Evolutionary conservation across 2,797 vertebrate species (phyloP).

Genomic region (Melanotaenia pygmaea): DNA sequence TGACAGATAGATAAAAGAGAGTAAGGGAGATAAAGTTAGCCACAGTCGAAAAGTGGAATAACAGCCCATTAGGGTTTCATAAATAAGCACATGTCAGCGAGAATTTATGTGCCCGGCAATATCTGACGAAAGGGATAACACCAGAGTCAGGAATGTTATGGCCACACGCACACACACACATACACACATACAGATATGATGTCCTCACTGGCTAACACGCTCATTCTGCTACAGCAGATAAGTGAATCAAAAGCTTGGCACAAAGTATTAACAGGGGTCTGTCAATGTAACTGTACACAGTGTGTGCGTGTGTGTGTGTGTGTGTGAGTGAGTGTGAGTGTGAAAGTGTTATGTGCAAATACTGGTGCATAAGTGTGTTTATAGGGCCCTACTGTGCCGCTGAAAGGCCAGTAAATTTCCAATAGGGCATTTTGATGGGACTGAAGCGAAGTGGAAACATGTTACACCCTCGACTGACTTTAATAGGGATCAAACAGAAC

Average conservation of each 20-base stretch:
- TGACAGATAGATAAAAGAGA: constrained; percentile 6
- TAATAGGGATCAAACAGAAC: constrained; percentile 58
- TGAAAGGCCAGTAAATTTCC: constrained; percentile 70
- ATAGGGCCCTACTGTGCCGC: constrained; percentile 42
- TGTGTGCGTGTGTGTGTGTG: constrained; percentile 5
- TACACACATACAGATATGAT: not conserved
- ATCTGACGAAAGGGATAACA: constrained; percentile 44
- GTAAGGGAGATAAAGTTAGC: constrained; percentile 18
- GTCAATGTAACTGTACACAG: constrained; percentile 6
- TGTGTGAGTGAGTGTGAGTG: too few species aligned
- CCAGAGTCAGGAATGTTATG: constrained; percentile 50
- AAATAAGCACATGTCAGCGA: constrained; percentile 41
- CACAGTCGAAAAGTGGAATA: not conserved
- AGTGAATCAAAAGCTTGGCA: constrained; percentile 20
- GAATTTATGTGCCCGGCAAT: constrained; percentile 32
- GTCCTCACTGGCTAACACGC: not conserved
- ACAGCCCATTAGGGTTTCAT: constrained; percentile 32
- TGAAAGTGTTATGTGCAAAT: not conserved
- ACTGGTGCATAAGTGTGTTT: constrained; percentile 34
- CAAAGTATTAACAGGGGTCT: constrained; percentile 7
- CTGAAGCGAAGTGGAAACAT: constrained; percentile 64
- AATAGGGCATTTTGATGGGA: constrained; percentile 62
- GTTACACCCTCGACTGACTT: constrained; percentile 69
- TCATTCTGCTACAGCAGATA: constrained; percentile 9
- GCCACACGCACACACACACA: not conserved